Evolutionary conservation across 2,113 vertebrate genomes (phyloP).

Genomic region (Motacilla tschutschensis): DNA sequence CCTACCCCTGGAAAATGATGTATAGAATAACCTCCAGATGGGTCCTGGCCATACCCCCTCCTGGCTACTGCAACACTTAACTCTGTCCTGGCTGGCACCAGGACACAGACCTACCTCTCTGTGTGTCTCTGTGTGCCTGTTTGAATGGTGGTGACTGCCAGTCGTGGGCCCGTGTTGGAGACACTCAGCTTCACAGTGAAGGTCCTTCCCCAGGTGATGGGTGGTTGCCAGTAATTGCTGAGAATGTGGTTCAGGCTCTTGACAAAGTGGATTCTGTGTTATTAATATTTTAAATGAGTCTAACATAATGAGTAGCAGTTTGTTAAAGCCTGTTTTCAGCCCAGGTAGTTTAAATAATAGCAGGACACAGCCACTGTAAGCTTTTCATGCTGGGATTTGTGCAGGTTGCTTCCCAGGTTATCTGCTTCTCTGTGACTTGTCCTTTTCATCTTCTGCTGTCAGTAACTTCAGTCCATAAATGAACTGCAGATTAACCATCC

Average conservation of each 20-base stretch:
- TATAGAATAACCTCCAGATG: rapidly evolving
- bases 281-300: not conserved
- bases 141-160: not conserved
- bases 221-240: rapidly evolving
- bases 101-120: not conserved
- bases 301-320: not conserved
- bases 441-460: not conserved
- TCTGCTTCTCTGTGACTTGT: not conserved
- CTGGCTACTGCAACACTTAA: not conserved
- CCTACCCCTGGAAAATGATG: not conserved
- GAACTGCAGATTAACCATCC: not conserved
- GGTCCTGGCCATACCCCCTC: not conserved
- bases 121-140: not conserved
- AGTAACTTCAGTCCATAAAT: not conserved
- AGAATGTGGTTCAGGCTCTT: not conserved
- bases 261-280: not conserved
- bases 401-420: not conserved
- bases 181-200: rapidly evolving
- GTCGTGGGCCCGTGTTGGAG: rapidly evolving
- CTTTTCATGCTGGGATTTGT: not conserved
- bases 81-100: not conserved
- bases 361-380: not conserved
- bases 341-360: not conserved
- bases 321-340: not conserved
- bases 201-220: not conserved